phyloP scores from a whole-genome alignment of 2,888 invertebrate genomes.

The Rhogogaster chlorosoma region DNA sequence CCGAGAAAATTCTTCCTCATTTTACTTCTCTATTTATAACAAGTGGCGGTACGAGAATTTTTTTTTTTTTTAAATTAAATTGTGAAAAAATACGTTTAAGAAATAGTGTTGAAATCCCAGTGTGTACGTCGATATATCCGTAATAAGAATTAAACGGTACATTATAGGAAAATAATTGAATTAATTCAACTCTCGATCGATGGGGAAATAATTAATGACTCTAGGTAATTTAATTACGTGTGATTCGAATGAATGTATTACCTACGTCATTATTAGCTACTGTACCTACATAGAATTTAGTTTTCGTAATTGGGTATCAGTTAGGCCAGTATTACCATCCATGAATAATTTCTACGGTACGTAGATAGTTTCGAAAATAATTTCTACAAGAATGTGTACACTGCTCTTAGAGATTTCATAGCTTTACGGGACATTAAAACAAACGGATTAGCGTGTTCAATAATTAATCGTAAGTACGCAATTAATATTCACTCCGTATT shows the following conservation, averaged over 20 bases:
- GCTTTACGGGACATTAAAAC: background rate
- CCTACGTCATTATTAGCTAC: constrained; percentile 4
- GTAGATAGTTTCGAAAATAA: background rate
- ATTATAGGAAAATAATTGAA: constrained; percentile 21
- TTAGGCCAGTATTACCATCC: background rate
- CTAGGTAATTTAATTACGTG: constrained; percentile 36
- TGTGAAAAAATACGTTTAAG: background rate
- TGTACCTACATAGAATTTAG: background rate
- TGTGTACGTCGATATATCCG: background rate
- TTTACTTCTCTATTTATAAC: constrained; percentile 18
- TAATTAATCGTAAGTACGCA: constrained; percentile 19
- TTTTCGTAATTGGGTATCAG: constrained; percentile 29
- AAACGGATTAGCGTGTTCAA: background rate
- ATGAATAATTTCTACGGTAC: background rate
- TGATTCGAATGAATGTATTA: constrained; percentile 23
- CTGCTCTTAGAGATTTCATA: background rate
- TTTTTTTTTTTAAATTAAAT: background rate
- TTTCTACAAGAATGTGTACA: background rate
- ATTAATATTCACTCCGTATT: background rate
- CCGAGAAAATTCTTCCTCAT: constrained; percentile 27
- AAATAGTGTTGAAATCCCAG: constrained; percentile 9
- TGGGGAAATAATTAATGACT: constrained; percentile 34
- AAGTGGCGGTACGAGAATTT: background rate
- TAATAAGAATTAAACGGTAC: background rate
- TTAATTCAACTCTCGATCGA: constrained; percentile 1